phyloP scores from a whole-genome alignment of 2,888 invertebrate genomes.

The Drosophila subsilvestris region DNA sequence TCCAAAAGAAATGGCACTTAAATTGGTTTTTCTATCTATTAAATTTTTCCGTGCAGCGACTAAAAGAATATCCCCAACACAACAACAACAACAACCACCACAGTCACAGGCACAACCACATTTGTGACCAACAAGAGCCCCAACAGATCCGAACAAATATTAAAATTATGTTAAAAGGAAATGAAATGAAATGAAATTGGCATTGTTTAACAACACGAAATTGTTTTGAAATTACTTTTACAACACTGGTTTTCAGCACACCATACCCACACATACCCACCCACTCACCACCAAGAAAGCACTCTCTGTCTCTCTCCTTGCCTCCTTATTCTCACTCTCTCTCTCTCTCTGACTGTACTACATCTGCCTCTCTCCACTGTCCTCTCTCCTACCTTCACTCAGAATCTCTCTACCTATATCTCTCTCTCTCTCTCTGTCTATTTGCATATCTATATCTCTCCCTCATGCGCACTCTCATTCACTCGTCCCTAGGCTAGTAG shows the following conservation, averaged over 20 bases:
- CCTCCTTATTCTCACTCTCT: background rate
- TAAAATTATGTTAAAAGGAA: slow-evolving; percentile 8
- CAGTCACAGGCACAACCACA: slow-evolving; percentile 14
- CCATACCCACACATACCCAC: slow-evolving; percentile 23
- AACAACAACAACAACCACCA: slow-evolving; percentile 34
- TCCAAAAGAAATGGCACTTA: slow-evolving; percentile 17
- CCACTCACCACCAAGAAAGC: background rate
- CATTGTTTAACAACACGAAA: slow-evolving; percentile 35
- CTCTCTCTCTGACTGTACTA: background rate
- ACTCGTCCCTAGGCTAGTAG: slow-evolving; percentile 39
- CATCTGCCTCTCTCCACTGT: background rate
- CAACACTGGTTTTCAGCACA: slow-evolving; percentile 48
- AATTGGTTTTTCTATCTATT: slow-evolving; percentile 35
- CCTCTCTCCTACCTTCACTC: background rate
- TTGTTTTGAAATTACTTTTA: slow-evolving; percentile 32
- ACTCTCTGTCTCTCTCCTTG: background rate
- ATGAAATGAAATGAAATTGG: slow-evolving; percentile 36
- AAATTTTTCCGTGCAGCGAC: slow-evolving; percentile 42
- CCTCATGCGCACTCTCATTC: slow-evolving; percentile 30
- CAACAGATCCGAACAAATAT: slow-evolving; percentile 6
- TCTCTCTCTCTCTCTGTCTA: slow-evolving; percentile 8
- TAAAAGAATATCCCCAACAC: slow-evolving; percentile 25
- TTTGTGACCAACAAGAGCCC: background rate
- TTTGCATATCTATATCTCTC: slow-evolving; percentile 11
- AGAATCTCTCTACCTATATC: background rate